These are phyloP conservation scores for Drosophila grimshawi DNA, from an alignment of 1,140 invertebrate species.

Conservation along the genomic window DNA sequence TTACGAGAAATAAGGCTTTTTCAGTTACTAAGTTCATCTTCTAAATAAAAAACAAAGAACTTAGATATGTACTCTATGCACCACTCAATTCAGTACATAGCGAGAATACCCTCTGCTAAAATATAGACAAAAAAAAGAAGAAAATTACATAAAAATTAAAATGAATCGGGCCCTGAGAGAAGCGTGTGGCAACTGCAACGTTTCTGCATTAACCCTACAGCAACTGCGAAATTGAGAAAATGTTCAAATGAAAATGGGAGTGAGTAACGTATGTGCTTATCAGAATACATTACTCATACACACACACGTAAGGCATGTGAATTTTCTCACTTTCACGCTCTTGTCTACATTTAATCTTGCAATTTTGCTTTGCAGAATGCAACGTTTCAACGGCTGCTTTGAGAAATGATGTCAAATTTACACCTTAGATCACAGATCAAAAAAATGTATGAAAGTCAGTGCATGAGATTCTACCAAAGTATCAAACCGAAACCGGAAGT, in stretches of 20 bases:
- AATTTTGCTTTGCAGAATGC: too few relatives aligned
- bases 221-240: not conserved
- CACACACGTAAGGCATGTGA: too few relatives aligned
- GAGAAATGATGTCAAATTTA: too few relatives aligned
- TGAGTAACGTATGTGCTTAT: not conserved
- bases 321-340: not conserved
- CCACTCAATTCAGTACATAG: too few relatives aligned
- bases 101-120: not conserved
- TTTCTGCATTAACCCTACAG: slow-evolving; percentile 1
- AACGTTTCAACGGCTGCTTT: too few relatives aligned
- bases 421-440: too few relatives aligned
- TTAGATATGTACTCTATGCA: not conserved
- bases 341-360: not conserved
- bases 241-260: not conserved
- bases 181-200: slow-evolving; percentile 17
- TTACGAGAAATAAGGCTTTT: too few relatives aligned
- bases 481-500: too few relatives aligned
- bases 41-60: not conserved
- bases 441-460: too few relatives aligned
- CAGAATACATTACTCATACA: not conserved
- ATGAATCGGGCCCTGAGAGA: slow-evolving; percentile 30
- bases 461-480: too few relatives aligned
- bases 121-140: not conserved
- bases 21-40: not conserved
- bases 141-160: slow-evolving; percentile 41